A percentile compares a stretch with the other conserved stretches of the same genome.
phyloP scores from a whole-genome alignment of 2,797 vertebrate genomes.

The Lacerta agilis region DNA sequence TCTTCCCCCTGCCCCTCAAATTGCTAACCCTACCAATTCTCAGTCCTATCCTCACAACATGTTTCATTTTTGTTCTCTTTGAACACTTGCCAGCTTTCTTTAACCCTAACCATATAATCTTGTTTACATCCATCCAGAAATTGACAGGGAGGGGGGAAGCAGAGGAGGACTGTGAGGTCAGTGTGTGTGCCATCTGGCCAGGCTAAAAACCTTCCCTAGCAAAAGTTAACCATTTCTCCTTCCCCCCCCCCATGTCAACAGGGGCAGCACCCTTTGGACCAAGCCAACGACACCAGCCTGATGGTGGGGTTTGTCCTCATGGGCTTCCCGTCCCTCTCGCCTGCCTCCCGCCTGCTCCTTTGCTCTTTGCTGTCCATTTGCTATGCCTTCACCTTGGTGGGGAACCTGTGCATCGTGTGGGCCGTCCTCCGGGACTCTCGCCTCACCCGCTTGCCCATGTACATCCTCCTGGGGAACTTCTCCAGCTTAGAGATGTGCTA shows the following conservation, averaged over 20 bases:
- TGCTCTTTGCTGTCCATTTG: slow-evolving; percentile 51
- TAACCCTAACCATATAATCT: no score
- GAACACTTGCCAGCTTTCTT: neutral
- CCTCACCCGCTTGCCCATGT: slow-evolving; percentile 60
- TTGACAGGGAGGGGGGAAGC: neutral
- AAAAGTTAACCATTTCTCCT: neutral
- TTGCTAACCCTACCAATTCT: neutral
- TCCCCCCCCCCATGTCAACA: neutral
- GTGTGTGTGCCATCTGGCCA: neutral
- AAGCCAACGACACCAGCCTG: neutral
- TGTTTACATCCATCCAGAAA: neutral
- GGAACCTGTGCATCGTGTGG: slow-evolving; percentile 51
- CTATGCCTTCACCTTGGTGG: slow-evolving; percentile 57
- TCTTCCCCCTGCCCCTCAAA: neutral
- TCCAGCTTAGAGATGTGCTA: slow-evolving; percentile 62
- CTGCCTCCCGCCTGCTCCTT: slow-evolving; percentile 51
- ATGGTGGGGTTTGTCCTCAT: slow-evolving; percentile 32
- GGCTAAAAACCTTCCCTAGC: neutral
- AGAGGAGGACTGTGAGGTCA: neutral
- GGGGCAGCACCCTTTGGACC: neutral
- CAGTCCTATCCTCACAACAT: neutral
- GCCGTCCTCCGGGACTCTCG: slow-evolving; percentile 40
- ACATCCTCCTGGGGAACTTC: slow-evolving; percentile 66
- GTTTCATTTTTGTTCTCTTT: neutral
- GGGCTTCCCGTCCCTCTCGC: slow-evolving; percentile 56